Base-by-base conservation (phyloP, 1,140 invertebrate genomes). In the Rhopalosiphum maidis region DNA sequence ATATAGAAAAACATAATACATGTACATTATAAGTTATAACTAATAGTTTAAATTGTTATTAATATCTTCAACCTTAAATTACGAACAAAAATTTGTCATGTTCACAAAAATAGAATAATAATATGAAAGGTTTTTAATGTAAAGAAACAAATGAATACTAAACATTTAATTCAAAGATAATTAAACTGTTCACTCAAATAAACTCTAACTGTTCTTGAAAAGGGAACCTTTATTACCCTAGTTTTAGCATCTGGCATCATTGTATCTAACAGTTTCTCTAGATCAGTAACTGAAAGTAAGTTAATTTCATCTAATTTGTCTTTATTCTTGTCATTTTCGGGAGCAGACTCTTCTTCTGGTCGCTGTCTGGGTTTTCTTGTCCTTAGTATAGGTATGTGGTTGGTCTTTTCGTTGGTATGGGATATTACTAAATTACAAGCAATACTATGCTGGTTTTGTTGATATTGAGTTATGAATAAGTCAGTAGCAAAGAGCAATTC, bases 401-500 rank as follows among this genome's bases (percentile, higher is more conserved):
- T 97, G 11, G 96, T 96, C 30, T 95, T 96, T 86, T 96, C 95
- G 94, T 94, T 94, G 37, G 94, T 94, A 46, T 94, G 94, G 0
- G 94, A 94, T 94, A 95, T 95, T 93, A 95, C 95, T 51, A 95
- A 94, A 86, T 95, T 95, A 88, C 95, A 95, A 43, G 94, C 94
- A 90, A 94, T 94, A 77, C 94, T 95, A 25, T 95, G 95, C 51
- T 95, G 96, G 95, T 96, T 95, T 93, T 96, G 95, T 94, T 96
- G 96, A 94, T 96, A n/a, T 96, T 94, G 97, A 95, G 97, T 97
- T 68, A 97, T 97, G 95, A 98, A 97, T 82, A 97, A 95, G 95
- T 98, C 97, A 0, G 97, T 98, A 3, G 97, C 97, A 88, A 97
- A 96, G 15, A 98, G 95, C 94, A 98, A 95, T 95, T 98, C 97